Evolutionary conservation across 2,888 invertebrate species (phyloP), one percentile per base, ranked within the genome.

Genomic region (Celastrina argiolus): DNA sequence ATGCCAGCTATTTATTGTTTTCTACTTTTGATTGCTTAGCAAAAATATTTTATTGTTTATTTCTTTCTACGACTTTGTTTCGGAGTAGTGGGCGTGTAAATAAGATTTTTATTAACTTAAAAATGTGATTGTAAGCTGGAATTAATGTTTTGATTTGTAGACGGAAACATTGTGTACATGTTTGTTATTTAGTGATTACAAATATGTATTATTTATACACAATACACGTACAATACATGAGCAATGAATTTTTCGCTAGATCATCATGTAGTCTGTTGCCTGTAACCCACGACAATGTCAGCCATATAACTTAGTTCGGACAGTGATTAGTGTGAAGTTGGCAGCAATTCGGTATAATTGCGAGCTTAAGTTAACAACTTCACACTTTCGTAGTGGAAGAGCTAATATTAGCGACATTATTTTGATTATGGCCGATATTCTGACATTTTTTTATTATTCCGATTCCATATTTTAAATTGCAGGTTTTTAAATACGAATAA

Each of bases 161-260:
- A 75, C 74, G 72, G 71, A 77, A 76, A 69, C 68, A 74, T 76
- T 75, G 78, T 83, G 78, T 83, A 82, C 81, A 81, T 84, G 79
- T 86, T 88, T 88, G 89, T 89, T 90, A 89, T 89, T 87, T 89
- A 89, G 87, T 88, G 80, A 81, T 84, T 87, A 87, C 74, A 74
- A 77, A 81, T 87, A 81, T 84, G 80, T 85, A 81, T 75, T 81
- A 82, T 80, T 78, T 80, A 68, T 82, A 81, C 81, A 81, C 42
- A 41, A 1, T n/a, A 41, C 41, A 41, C 41, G 10, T n/a, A n/a
- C 45, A 45, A 18, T 45, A 18, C 16, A 45, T 45, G 10, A 45
- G 18, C 5, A 51, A 22, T 14, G 22, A 51, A 51, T 51, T 51
- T 42, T 51, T 22, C 51, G 51, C 51, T 51, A 51, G 51, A 51